These are phyloP conservation scores for Theristicus caerulescens DNA, from an alignment of 2,113 vertebrate species.

Conservation along the genomic window DNA sequence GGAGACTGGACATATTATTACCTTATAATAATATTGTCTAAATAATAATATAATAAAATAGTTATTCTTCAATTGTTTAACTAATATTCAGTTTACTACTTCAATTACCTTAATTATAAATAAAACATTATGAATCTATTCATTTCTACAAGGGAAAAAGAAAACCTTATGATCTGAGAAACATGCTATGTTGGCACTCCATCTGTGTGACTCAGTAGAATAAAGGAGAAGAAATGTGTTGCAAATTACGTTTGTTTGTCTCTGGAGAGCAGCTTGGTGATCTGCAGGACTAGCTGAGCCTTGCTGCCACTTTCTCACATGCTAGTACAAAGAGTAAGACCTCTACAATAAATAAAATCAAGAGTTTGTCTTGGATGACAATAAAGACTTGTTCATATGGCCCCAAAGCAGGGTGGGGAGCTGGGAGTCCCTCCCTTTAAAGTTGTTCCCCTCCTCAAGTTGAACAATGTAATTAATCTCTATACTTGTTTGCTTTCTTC, in stretches of 20 bases:
- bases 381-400: neutral
- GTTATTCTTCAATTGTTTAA: neutral
- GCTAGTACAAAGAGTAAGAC: constrained; percentile 34
- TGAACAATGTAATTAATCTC: neutral
- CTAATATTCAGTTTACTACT: neutral
- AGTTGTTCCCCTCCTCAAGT: neutral
- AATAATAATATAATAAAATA: neutral
- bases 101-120: neutral
- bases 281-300: constrained; percentile 23
- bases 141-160: neutral
- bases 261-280: constrained; percentile 22
- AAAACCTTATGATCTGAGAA: neutral
- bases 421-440: neutral
- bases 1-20: neutral
- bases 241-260: constrained; percentile 10
- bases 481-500: neutral
- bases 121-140: neutral
- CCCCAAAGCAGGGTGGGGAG: neutral
- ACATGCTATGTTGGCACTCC: neutral
- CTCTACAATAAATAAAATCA: constrained; percentile 41
- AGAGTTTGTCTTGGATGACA: constrained; percentile 9
- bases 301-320: constrained; percentile 40
- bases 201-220: constrained; percentile 28
- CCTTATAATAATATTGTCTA: neutral
- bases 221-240: constrained; percentile 38